Base-by-base conservation (phyloP, 2,888 invertebrate species). In the Xylocampa areola region DNA sequence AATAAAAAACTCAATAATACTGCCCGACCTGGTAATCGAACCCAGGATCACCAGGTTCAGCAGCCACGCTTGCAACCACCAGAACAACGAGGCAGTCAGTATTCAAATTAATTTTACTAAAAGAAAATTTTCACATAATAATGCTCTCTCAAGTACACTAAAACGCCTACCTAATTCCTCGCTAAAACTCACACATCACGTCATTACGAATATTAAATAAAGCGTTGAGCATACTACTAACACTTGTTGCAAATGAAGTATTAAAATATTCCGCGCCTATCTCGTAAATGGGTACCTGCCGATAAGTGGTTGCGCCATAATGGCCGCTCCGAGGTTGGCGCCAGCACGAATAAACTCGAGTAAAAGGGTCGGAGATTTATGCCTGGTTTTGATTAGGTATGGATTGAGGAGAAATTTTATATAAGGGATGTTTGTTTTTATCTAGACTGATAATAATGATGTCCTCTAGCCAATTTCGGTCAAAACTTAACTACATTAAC, bases 211-310 rank as follows among this genome's bases (percentile, higher is more conserved):
- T 19, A 39, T 37, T 27, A 32, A 32, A 59, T 61, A 48, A 67
- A 29, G 41, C 37, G 13, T 10, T 19, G 33, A 44, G 25, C 21
- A 30, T 19, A 50, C 68, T 44, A 33, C 27, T 27, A 51, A 41
- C 17, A 44, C 43, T 51, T 35, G 50, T 50, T 35, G 36, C 29
- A 54, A 73, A 68, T 72, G 35, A 72, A 72, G 55, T 58, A 62
- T 73, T 68, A 73, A 68, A 73, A 76, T 73, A 73, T 73, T 54
- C 73, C 21, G 29, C 35, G 47, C 51, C 55, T 48, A 72, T 30
- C 51, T 51, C 39, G 21, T 47, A 61, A 72, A 65, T 61, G 55
- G 50, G 11, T 67, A 53, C 49, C 60, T 58, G 44, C 52, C 55
- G 59, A 59, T 65, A 76, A 73, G 69, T 73, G 68, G 60, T 52